Evolutionary conservation across 2,888 invertebrate genomes (phyloP).

Genomic region (Coleophora flavipennella): DNA sequence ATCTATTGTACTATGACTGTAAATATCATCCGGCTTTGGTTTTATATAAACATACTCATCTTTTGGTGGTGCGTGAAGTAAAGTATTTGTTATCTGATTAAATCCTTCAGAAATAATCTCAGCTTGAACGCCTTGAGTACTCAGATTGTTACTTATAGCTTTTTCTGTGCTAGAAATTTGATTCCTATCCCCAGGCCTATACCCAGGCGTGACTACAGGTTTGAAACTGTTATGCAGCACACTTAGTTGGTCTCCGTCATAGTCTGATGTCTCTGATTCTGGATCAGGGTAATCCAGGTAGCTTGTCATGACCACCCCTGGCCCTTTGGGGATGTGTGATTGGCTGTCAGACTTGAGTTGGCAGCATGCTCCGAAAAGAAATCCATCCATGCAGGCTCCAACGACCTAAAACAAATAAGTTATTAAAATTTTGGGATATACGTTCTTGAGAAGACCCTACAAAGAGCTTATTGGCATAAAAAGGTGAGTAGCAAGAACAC

Average conservation of each 20-base stretch:
- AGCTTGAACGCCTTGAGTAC: constrained; percentile 44
- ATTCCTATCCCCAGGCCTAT: constrained; percentile 41
- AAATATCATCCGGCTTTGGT: constrained; percentile 43
- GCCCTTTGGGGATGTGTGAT: constrained; percentile 62
- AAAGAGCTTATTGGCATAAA: too few species aligned
- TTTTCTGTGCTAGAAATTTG: constrained; percentile 26
- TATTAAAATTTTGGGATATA: too few species aligned
- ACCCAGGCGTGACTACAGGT: constrained; percentile 61
- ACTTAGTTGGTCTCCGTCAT: constrained; percentile 50
- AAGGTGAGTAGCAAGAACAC: too few species aligned
- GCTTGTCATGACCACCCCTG: constrained; percentile 63
- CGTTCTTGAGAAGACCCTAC: too few species aligned
- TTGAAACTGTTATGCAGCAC: constrained; percentile 62
- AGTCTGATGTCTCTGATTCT: constrained; percentile 49
- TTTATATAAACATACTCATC: constrained; percentile 45
- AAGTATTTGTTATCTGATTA: constrained; percentile 68
- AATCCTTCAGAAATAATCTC: constrained; percentile 73
- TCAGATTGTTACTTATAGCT: constrained; percentile 27
- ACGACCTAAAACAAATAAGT: constrained; percentile 42
- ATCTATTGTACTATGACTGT: constrained; percentile 71
- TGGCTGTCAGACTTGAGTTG: constrained; percentile 73
- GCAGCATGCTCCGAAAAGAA: constrained; percentile 93
- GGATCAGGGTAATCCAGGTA: constrained; percentile 59
- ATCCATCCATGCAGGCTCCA: constrained; percentile 93
- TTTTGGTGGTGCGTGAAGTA: constrained; percentile 58